phyloP scores from a whole-genome alignment of 2,888 invertebrate species.

The Andrena flavipes region DNA sequence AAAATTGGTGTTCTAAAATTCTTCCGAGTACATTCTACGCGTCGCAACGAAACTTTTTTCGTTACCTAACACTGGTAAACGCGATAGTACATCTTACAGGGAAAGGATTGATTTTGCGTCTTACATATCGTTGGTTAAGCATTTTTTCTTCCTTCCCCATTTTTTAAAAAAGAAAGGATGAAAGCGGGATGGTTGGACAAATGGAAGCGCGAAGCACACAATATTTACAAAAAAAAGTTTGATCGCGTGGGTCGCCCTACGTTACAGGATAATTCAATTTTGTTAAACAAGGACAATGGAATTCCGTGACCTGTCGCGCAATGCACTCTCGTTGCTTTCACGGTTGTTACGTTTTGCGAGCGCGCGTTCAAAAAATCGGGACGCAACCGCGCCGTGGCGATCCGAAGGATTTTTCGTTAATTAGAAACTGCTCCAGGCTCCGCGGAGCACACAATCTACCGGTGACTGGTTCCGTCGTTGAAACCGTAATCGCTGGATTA shows the following conservation, averaged over 20 bases:
- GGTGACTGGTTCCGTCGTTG: constrained; percentile 8
- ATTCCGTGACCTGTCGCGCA: constrained; percentile 28
- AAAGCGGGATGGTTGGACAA: constrained; percentile 22
- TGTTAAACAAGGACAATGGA: constrained; percentile 69
- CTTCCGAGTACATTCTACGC: no score
- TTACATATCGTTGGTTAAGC: no score
- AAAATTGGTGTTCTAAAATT: no score
- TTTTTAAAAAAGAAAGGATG: no score
- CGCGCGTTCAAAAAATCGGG: not conserved
- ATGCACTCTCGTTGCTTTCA: not conserved
- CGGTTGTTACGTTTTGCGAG: not conserved
- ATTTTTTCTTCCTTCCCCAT: no score
- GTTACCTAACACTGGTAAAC: no score
- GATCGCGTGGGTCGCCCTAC: constrained; percentile 53
- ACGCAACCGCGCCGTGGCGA: not conserved
- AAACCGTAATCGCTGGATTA: constrained; percentile 52
- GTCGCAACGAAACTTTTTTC: no score
- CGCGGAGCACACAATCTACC: constrained; percentile 30
- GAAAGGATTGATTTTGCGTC: no score
- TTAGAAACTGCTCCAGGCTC: constrained; percentile 25
- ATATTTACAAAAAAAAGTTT: constrained; percentile 63
- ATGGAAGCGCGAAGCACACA: constrained; percentile 50
- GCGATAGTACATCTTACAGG: no score
- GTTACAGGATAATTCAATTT: constrained; percentile 62
- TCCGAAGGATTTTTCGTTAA: constrained; percentile 35